Evolutionary conservation across 2,113 vertebrate genomes (phyloP), one percentile per base, ranked within the genome.

Genomic region (Lutjanus erythropterus): DNA sequence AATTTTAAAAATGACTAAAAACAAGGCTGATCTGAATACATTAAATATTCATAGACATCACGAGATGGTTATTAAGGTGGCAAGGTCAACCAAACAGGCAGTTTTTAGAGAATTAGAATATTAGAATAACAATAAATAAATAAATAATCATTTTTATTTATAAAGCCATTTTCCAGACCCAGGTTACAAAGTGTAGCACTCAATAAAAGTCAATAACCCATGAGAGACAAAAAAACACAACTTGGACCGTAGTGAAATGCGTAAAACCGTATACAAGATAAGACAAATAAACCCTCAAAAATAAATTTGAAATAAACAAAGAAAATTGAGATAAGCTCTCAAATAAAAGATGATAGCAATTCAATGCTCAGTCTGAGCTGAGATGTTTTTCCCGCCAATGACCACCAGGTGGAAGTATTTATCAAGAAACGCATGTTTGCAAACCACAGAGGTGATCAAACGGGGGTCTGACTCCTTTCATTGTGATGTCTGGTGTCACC

Each of bases 351-450:
- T 16, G 18, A 35, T 31, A 9, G n/a, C n/a, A n/a, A n/a, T n/a
- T n/a, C n/a, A n/a, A n/a, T n/a, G n/a, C n/a, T n/a, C n/a, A n/a
- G n/a, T n/a, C n/a, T n/a, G n/a, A n/a, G 10, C 6, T n/a, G 33
- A 41, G 6, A n/a, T 76, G 75, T 33, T 50, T 61, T 89, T 71
- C 14, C 76, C 23, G 3, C 14, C 31, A 27, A 39, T 74, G 5
- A 31, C 88, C 92, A 27, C 80, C 66, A 91, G 92, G 86, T 80
- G 90, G 91, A 59, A 76, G 74, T 83, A 65, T 91, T 77, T 12
- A 31, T 66, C 85, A 75, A 83, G n/a, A 83, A 75, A 83, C 21
- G 0, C 5, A 0, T 9, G 23, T 67, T 23, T 71, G 11, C 11
- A 64, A 49, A 56, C 2, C 3, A 27, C 5, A 0, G 16, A 27